A percentile compares a stretch with the other conserved stretches of the same genome.
phyloP scores from a whole-genome alignment of 2,797 vertebrate species.

The Galaxias olidus region DNA sequence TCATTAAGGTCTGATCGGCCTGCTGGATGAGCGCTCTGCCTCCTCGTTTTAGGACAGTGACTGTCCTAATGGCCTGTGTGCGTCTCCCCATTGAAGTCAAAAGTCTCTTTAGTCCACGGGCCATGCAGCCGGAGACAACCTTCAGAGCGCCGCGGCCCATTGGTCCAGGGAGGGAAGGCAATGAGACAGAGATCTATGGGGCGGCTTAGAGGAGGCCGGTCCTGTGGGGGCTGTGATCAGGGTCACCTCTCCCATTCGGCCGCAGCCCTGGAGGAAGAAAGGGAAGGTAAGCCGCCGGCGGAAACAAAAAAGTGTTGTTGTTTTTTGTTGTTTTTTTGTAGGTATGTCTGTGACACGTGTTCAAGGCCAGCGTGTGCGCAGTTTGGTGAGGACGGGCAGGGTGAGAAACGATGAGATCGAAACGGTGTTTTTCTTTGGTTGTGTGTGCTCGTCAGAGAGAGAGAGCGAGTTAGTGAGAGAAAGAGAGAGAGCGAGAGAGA shows the following conservation, averaged over 20 bases:
- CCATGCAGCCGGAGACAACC: slow-evolving; percentile 23
- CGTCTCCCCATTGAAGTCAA: no score
- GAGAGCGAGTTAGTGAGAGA: not conserved
- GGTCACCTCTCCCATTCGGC: not conserved
- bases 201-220: not conserved
- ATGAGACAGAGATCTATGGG: slow-evolving; percentile 62
- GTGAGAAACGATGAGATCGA: not conserved
- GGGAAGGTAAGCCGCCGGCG: no score
- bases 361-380: no score
- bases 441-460: not conserved
- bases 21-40: slow-evolving; percentile 14
- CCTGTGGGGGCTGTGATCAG: not conserved
- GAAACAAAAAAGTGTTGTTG: no score
- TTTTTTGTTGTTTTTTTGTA: no score
- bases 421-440: not conserved
- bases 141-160: slow-evolving; percentile 33
- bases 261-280: no score
- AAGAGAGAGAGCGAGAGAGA: not conserved
- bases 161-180: slow-evolving; percentile 45
- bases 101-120: no score
- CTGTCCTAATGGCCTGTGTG: slow-evolving; percentile 13
- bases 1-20: slow-evolving; percentile 17
- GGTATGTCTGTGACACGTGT: no score
- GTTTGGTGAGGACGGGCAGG: not conserved
- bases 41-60: slow-evolving; percentile 33